Base-by-base conservation (phyloP, 2,888 invertebrate species). In the Steinernema carpocapsae region DNA sequence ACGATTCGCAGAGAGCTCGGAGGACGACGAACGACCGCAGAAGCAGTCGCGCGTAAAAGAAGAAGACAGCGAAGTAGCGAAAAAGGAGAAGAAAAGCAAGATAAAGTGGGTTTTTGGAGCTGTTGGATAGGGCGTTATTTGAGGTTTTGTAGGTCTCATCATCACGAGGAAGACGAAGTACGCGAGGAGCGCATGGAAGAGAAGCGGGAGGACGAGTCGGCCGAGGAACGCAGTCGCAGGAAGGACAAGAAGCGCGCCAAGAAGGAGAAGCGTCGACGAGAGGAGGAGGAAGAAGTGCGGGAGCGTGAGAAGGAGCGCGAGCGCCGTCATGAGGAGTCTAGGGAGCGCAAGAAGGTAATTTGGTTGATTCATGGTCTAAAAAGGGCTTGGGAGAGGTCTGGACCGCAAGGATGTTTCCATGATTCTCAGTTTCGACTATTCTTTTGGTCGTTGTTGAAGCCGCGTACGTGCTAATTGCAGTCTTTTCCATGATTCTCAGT, bases 121-220 rank as follows among this genome's bases (percentile, higher is more conserved):
- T n/a, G n/a, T n/a, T n/a, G n/a, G n/a, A n/a, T n/a, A n/a, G n/a
- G n/a, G n/a, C n/a, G n/a, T n/a, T n/a, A 52, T 6, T 52, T 52
- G 19, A 2, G 12, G 24, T 52, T n/a, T 52, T 48, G 17, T 2
- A 52, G 52, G 14, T 29, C 29, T 32, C 64, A 32, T 29, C 64
- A 32, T 17, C 29, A 64, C 4, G 70, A 73, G 17, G 24, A 51
- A 2, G 52, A 64, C 19, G 26, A 46, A 19, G 72, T 70, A 22
- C 64, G 70, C 1, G 72, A 72, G 48, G 37, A 48, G 45, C 37
- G 46, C 48, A 56, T 37, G 29, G 32, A 56, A 19, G 22, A 70
- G 29, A 19, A 74, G 43, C 46, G 70, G 2, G 70, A 73, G n/a
- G 70, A 73, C 22, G 76, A 71, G 32, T n/a, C 75, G 72, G 71